Evolutionary conservation across 2,888 invertebrate species (phyloP), one percentile per base, ranked within the genome.

Genomic region (Ochlodes sylvanus): DNA sequence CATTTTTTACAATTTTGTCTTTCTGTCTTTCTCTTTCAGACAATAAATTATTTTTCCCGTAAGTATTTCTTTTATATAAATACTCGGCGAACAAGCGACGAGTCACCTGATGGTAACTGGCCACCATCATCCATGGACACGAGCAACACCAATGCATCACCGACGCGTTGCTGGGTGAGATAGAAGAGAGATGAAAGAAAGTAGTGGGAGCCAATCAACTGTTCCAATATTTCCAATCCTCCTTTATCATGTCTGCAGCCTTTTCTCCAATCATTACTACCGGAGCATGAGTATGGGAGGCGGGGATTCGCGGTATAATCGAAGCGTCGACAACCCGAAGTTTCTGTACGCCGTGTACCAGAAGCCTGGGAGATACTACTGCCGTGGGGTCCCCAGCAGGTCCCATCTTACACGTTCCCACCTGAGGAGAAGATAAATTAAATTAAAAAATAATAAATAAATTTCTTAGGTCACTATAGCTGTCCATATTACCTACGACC

Each of bases 331-430:
- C 93, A n/a, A 94, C 83, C 27, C 94, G 79, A 1, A 94, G 82
- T 0, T 88, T 85, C 21, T 75, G 73, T 9, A 91, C 71, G 9
- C 94, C 93, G 63, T 89, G 86, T 6, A 94, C 94, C 7, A 75
- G 72, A 0, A 94, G 83, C n/a, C 91, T 77, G 5, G 95, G 93
- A 73, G 95, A 94, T 0, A 96, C 96, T 4, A 96, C 96, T 0
- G 95, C 94, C 0, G 93, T 93, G 0, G 94, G 91, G 77, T 96
- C 96, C 0, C 81, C 86, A 0, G 77, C 76, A 0, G 95, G 94
- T 0, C 96, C 96, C 97, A 97, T 97, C 86, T 95, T 96, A 73
- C 95, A 95, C 0, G 96, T 96, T 15, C 96, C 96, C 17, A 94
- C 94, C 85, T 95, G 92, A 5, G 73, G 76, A 71, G 63, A 15